A percentile compares a stretch with the other conserved stretches of the same genome.
phyloP scores from a whole-genome alignment of 2,113 vertebrate genomes.

The Toxotes jaculatrix region DNA sequence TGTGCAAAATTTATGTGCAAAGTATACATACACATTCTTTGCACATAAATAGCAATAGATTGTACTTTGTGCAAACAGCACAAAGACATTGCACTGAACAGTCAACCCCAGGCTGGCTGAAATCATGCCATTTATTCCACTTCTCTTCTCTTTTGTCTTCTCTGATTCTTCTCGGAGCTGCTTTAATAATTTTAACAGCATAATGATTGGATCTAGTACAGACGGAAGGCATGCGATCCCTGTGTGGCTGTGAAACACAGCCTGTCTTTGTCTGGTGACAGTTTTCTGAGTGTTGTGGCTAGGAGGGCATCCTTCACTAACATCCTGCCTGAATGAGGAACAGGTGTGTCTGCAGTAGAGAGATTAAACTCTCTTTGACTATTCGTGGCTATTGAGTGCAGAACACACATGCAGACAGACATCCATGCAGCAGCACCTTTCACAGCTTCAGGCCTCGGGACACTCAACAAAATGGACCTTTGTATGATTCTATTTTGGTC shows the following conservation, averaged over 20 bases:
- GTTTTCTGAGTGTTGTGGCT: conserved; percentile 44
- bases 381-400: conserved; percentile 54
- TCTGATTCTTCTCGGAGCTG: no score
- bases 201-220: no score
- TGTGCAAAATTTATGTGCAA: no score
- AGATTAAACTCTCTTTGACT: conserved; percentile 63
- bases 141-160: no score
- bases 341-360: conserved; percentile 70
- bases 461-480: conserved; percentile 57
- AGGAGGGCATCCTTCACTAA: conserved; percentile 42
- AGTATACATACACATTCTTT: no score
- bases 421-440: conserved; percentile 57
- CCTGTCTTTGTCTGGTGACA: conserved; percentile 52
- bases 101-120: no score
- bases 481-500: conserved; percentile 51
- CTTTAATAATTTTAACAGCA: no score
- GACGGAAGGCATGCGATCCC: not conserved
- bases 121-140: no score
- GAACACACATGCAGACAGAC: conserved; percentile 54
- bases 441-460: conserved; percentile 56
- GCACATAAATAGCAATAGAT: no score
- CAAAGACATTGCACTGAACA: no score
- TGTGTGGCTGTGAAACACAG: conserved; percentile 8
- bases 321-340: conserved; percentile 63
- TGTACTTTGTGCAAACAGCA: no score